Base-by-base conservation (phyloP, 2,888 invertebrate species). In the Lochmaea crataegi region DNA sequence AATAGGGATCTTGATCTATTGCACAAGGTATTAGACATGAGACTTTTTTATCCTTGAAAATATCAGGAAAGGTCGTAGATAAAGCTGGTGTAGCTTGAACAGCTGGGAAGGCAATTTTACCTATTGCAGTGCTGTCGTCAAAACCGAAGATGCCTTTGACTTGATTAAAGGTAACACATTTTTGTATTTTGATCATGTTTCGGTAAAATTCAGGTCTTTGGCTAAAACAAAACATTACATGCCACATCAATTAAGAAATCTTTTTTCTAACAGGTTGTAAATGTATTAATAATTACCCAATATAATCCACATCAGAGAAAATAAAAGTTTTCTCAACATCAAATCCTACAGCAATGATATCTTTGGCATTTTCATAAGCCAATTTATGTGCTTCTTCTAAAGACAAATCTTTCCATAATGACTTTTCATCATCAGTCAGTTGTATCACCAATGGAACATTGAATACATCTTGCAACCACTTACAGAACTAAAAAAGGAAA, bases 1-100 rank as follows among this genome's bases (percentile, higher is more conserved):
- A 99, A 87, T 99, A 99, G 0, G 99, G 99, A 88, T 99, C 99
- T 90, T 99, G 99, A 89, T 99, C 99, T 79, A 99, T 99, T 10
- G 98, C 99, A 88, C 99, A 99, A 0, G 99, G 99, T 77, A 99
- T 97, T 3, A 97, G 89, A 83, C 94, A 94, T 4, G 92, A 93
- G 63, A 97, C 91, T 82, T 93, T 93, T 83, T 92, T 91, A 66
- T 91, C 89, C 0, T 91, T 93, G 86, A 99, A 99, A 83, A 98
- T 96, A 75, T 94, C 92, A 0, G 98, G 98, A 86, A 97, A 97
- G 11, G 95, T 93, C 1, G 94, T 93, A 0, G 95, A 95, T 80
- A 99, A 91, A 1, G 96, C 94, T 0, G 99, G 99, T 0, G 98
- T 96, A 0, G 99, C 99, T 87, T 99, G 98, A 48, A 96, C 94